Base-by-base conservation (phyloP, 2,113 vertebrate genomes). In the Aptenodytes forsteri region DNA sequence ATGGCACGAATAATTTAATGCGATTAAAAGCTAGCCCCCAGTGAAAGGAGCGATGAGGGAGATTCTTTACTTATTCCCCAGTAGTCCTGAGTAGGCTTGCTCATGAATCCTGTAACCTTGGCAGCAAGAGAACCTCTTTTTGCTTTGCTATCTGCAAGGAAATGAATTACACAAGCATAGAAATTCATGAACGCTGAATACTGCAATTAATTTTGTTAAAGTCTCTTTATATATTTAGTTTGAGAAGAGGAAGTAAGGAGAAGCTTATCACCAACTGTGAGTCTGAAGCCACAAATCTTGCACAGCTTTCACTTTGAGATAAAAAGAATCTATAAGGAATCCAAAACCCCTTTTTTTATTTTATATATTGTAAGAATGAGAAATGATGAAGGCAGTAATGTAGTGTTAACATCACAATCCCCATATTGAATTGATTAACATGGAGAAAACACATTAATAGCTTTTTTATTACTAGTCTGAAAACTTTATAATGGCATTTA, bases 151-250 rank as follows among this genome's bases (percentile, higher is more conserved):
- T 96, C 92, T 82, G 64, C 73, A 59, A 87, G 91, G 64, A 97
- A 96, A 95, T 90, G 81, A 97, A 91, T 97, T 96, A 77, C 83
- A 89, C 56, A 23, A 64, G 94, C 89, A 67, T 66, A 91, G 94
- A 88, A 96, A 97, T 97, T 96, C 85, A 91, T 86, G 91, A 90
- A 91, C 5, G 17, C 85, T 95, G 93, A 97, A 95, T 83, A 65
- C 83, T 82, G 90, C 96, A 96, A 97, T 98, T 97, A 96, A 94
- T 97, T 97, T 94, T 94, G 71, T 89, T 97, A 83, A 96, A 96
- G 61, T 95, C 91, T 96, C 91, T 97, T 95, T 95, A 93, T 96
- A 70, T 87, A 76, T 86, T 95, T 94, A 87, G 87, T 81, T 87
- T 93, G 67, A 34, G 89, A 92, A 91, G 86, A 88, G 69, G 92